Evolutionary conservation across 2,113 vertebrate genomes (phyloP), one percentile per base, ranked within the genome.

Genomic region (Boleophthalmus pectinirostris): DNA sequence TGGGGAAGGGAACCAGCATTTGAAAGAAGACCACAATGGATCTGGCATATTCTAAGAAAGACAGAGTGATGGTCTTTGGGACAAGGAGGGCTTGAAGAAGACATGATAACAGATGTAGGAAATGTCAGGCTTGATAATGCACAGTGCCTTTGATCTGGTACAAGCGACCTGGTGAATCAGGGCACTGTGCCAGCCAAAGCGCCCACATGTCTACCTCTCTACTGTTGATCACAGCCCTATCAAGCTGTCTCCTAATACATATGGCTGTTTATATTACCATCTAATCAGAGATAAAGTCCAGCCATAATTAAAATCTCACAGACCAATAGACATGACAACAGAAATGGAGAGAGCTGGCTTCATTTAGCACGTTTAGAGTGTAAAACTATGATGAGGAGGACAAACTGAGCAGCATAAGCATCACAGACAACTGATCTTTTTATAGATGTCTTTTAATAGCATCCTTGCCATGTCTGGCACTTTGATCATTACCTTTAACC

Each of bases 71-170:
- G 60, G 75, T 35, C 63, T 65, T 8, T 21, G 25, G 64, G 69
- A 75, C 0, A 63, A 20, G 23, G 9, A 75, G 13, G 29, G 5
- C 25, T 67, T 72, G 61, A 76, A 70, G 66, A 74, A 72, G 63
- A 60, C 56, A 69, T 63, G 58, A 46, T 70, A 74, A 73, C 77
- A 80, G 77, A 68, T 60, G 73, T 66, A 68, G 78, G 81, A 84
- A 85, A 82, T 88, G 82, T 87, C 85, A 85, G 70, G 57, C 38
- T 76, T 77, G 75, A 73, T 68, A 74, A 70, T 54, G 73, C 68
- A 68, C 70, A 66, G 68, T 69, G 72, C 46, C 87, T 87, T 88
- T 91, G 80, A 88, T 88, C 60, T 74, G 65, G 16, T 47, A 68
- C 53, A 79, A 66, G 66, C 68, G 63, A 67, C 38, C 69, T 67